These are phyloP conservation scores for Pristiophorus japonicus DNA, from an alignment of 2,113 vertebrate species.

Conservation along the genomic window DNA sequence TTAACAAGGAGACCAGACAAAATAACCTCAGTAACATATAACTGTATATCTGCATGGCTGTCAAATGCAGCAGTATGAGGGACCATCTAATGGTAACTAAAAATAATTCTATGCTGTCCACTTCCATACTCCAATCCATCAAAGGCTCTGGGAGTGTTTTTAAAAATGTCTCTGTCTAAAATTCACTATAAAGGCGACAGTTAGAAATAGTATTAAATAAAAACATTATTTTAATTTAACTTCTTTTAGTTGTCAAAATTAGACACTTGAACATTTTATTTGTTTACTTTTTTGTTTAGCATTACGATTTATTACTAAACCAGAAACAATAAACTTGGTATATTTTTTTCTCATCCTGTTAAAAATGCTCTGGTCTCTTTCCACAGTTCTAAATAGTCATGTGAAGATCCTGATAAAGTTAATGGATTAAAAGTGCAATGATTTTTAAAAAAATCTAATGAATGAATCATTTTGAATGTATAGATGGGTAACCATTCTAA, in stretches of 20 bases:
- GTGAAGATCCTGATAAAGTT: background rate
- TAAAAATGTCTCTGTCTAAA: background rate
- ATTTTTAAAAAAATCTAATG: background rate
- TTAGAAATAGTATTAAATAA: background rate
- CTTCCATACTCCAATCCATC: background rate
- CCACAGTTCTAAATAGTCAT: background rate
- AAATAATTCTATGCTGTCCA: background rate
- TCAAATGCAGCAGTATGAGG: background rate
- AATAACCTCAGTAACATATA: background rate
- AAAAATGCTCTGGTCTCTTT: background rate
- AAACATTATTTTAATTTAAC: background rate
- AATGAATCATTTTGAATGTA: background rate
- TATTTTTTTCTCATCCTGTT: background rate
- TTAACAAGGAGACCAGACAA: background rate
- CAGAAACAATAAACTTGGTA: background rate
- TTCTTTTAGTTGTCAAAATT: background rate
- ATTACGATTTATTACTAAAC: background rate
- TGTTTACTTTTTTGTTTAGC: background rate
- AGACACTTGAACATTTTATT: background rate
- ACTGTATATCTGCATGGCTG: background rate
- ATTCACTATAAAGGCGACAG: background rate
- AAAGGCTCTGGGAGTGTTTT: background rate
- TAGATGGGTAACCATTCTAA: background rate
- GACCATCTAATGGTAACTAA: background rate
- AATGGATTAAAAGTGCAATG: background rate